A percentile compares a stretch with the other conserved stretches of the same genome.
Conservation (phyloP, 2,888 invertebrate genomes). For the Tachina lurida region DNA sequence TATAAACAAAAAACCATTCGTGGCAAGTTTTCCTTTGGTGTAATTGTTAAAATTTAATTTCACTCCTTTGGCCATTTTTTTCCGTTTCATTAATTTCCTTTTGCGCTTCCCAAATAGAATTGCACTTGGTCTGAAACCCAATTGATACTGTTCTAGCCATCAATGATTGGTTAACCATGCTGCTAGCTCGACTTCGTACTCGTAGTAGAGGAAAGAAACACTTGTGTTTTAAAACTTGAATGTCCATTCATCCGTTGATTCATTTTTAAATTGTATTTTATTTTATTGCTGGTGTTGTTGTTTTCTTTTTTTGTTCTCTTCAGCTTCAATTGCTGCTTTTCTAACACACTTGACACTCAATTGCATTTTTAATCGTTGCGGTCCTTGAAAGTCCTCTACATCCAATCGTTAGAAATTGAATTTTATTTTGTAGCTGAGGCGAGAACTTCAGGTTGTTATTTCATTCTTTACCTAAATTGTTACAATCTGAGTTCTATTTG, state of each 20-base stretch:
- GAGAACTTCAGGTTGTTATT: slow-evolving; percentile 35
- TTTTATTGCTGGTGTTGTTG: slow-evolving; percentile 13
- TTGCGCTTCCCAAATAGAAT: slow-evolving; percentile 10
- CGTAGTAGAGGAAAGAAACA: slow-evolving; percentile 46
- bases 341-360: slow-evolving; percentile 76
- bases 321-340: slow-evolving; percentile 36
- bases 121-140: neutral
- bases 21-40: neutral
- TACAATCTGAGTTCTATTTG: slow-evolving; percentile 21
- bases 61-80: neutral
- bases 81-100: slow-evolving; percentile 40
- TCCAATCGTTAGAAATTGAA: slow-evolving; percentile 8
- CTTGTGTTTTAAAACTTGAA: slow-evolving; percentile 48
- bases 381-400: slow-evolving; percentile 6
- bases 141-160: slow-evolving; percentile 21
- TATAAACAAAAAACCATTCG: too few relatives aligned
- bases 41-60: slow-evolving; percentile 32
- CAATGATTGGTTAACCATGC: slow-evolving; percentile 1
- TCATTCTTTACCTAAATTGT: slow-evolving; percentile 32
- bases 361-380: slow-evolving; percentile 79
- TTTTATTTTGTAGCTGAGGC: slow-evolving; percentile 27
- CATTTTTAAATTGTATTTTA: slow-evolving; percentile 56
- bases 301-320: neutral
- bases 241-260: slow-evolving; percentile 43
- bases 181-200: neutral